Conservation (phyloP, 1,140 invertebrate species). For the Drosophila elegans region DNA sequence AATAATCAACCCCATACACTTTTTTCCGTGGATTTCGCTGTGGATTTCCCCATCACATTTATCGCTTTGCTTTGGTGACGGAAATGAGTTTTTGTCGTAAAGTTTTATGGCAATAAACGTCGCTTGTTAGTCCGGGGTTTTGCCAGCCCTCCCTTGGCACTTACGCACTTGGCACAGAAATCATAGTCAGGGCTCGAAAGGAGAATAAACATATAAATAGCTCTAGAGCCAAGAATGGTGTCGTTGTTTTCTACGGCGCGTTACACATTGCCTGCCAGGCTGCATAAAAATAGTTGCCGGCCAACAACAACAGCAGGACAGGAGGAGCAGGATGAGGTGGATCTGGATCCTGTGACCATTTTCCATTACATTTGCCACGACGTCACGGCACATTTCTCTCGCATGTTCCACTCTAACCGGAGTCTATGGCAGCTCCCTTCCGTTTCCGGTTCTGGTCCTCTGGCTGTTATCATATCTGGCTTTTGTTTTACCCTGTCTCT, state of each 20-base stretch:
- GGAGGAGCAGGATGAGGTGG: constrained; percentile 14
- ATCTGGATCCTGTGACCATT: constrained; percentile 54
- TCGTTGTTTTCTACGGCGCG: constrained; percentile 52
- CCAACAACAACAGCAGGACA: neutral
- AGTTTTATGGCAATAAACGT: constrained; percentile 82
- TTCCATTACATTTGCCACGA: constrained; percentile 78
- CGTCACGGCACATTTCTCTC: constrained; percentile 78
- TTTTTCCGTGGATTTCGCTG: neutral
- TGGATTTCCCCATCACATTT: constrained; percentile 47
- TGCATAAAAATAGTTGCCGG: constrained; percentile 64
- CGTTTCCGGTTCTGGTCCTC: constrained; percentile 55
- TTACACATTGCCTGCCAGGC: constrained; percentile 67
- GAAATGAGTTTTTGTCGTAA: constrained; percentile 83
- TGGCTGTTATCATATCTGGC: constrained; percentile 70
- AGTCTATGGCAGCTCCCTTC: constrained; percentile 66
- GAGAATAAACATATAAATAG: constrained; percentile 73
- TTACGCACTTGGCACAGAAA: constrained; percentile 73
- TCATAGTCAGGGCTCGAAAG: constrained; percentile 50
- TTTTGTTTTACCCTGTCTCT: constrained; percentile 63
- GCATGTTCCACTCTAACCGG: constrained; percentile 56
- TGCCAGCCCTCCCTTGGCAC: constrained; percentile 5
- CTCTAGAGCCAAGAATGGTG: constrained; percentile 53
- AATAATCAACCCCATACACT: neutral
- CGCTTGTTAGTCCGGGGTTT: constrained; percentile 65
- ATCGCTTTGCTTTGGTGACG: constrained; percentile 73